These are phyloP conservation scores for Panopea generosa DNA, from an alignment of 2,888 invertebrate species.

Conservation along the genomic window DNA sequence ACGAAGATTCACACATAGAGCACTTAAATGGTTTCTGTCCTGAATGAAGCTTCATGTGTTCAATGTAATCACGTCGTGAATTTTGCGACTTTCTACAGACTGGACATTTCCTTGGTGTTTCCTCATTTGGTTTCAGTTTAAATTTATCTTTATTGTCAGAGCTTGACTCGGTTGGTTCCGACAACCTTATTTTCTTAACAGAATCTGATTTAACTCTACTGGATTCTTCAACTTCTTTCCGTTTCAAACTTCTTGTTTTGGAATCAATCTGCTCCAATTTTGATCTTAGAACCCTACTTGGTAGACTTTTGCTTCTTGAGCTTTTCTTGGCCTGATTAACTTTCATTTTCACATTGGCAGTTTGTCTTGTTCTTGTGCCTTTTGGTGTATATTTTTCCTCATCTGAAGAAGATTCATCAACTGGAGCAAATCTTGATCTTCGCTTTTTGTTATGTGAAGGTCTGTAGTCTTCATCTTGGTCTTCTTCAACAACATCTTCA, in stretches of 20 bases:
- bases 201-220: too few relatives aligned
- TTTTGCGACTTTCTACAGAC: not conserved
- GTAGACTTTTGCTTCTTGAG: slow-evolving; percentile 6
- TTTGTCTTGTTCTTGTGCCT: slow-evolving; percentile 31
- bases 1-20: slow-evolving; percentile 32
- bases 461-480: slow-evolving; percentile 4
- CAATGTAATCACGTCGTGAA: too few relatives aligned
- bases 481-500: slow-evolving; percentile 8
- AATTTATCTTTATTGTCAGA: not conserved
- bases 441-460: slow-evolving; percentile 4
- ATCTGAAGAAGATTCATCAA: slow-evolving; percentile 10
- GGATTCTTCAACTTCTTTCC: not conserved
- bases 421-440: not conserved
- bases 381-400: slow-evolving; percentile 34
- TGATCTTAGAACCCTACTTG: slow-evolving; percentile 22
- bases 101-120: slow-evolving; percentile 1
- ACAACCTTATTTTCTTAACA: too few relatives aligned
- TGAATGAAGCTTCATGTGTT: slow-evolving; percentile 20
- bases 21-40: slow-evolving; percentile 27
- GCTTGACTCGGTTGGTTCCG: too few relatives aligned
- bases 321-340: not conserved
- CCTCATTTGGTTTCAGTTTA: not conserved
- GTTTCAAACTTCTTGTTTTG: slow-evolving; percentile 1
- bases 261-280: slow-evolving; percentile 11
- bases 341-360: not conserved